Conservation (phyloP, 1,140 invertebrate genomes). For the Samia ricini region DNA sequence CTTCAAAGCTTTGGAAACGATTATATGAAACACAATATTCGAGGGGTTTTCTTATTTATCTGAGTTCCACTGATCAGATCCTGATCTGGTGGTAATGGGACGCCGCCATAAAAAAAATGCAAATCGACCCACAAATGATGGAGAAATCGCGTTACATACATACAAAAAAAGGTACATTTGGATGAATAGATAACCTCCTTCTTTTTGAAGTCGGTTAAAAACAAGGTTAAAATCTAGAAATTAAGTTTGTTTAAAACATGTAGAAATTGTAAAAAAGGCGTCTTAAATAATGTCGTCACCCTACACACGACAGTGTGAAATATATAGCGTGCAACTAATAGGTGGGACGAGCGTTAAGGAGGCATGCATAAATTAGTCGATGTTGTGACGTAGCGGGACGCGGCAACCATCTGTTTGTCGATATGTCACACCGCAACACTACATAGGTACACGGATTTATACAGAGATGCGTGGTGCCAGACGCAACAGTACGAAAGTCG, state of each 20-base stretch:
- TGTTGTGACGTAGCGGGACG: constrained; percentile 60
- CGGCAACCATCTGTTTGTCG: constrained; percentile 68
- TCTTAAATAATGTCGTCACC: constrained; percentile 23
- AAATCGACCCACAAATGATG: too few species aligned
- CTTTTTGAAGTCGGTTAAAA: too few species aligned
- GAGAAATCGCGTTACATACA: too few species aligned
- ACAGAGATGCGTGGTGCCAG: constrained; percentile 38
- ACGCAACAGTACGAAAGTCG: background rate
- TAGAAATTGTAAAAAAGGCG: background rate
- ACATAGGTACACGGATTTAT: constrained; percentile 30
- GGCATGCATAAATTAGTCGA: constrained; percentile 72
- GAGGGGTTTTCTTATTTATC: too few species aligned
- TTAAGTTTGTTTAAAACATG: background rate
- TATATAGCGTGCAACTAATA: constrained; percentile 71
- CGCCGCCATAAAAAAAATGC: too few species aligned
- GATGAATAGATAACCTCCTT: too few species aligned
- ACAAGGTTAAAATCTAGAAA: background rate
- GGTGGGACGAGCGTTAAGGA: constrained; percentile 71
- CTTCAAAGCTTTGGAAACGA: too few species aligned
- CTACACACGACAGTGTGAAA: constrained; percentile 51
- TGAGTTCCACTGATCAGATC: too few species aligned
- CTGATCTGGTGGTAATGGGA: too few species aligned
- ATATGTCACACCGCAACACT: constrained; percentile 63
- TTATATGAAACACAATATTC: too few species aligned
- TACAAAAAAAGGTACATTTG: too few species aligned